Percentiles rank a stretch among this genome's conserved stretches.
These are phyloP conservation scores for Pogonomyrmex californicus DNA, from an alignment of 1,140 invertebrate species.

Conservation along the genomic window DNA sequence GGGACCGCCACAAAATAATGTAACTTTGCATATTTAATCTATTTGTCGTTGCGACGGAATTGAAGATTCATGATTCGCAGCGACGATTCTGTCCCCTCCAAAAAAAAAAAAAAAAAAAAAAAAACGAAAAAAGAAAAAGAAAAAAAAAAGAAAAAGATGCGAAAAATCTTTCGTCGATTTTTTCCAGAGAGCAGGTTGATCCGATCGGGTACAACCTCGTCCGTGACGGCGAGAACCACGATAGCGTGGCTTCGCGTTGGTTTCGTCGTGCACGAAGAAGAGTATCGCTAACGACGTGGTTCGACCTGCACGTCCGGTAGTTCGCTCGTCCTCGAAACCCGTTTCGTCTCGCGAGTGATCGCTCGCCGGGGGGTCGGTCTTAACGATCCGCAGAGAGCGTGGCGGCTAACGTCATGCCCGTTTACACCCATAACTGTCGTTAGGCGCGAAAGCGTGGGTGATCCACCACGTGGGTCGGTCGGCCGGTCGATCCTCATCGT, in stretches of 20 bases:
- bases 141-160: background rate
- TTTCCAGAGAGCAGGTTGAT: slow-evolving; percentile 30
- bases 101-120: slow-evolving; percentile 14
- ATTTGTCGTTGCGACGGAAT: background rate
- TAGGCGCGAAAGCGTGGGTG: slow-evolving; percentile 81
- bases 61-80: background rate
- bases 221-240: slow-evolving; percentile 8
- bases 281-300: slow-evolving; percentile 78
- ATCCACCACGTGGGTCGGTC: slow-evolving; percentile 60
- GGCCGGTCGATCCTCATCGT: background rate
- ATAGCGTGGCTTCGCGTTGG: slow-evolving; percentile 49
- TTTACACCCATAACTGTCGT: slow-evolving; percentile 83
- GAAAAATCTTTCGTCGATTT: slow-evolving; percentile 17
- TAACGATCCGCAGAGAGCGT: slow-evolving; percentile 80
- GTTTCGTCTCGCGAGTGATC: slow-evolving; percentile 77
- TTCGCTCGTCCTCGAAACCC: slow-evolving; percentile 80
- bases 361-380: slow-evolving; percentile 80
- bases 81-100: background rate
- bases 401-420: slow-evolving; percentile 78
- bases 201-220: background rate
- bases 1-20: background rate
- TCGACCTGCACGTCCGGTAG: slow-evolving; percentile 79
- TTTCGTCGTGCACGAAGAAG: slow-evolving; percentile 52
- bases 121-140: background rate
- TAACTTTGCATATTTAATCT: slow-evolving; percentile 16